Conservation (phyloP, 2,888 invertebrate genomes). For the Lithophane leautieri region DNA sequence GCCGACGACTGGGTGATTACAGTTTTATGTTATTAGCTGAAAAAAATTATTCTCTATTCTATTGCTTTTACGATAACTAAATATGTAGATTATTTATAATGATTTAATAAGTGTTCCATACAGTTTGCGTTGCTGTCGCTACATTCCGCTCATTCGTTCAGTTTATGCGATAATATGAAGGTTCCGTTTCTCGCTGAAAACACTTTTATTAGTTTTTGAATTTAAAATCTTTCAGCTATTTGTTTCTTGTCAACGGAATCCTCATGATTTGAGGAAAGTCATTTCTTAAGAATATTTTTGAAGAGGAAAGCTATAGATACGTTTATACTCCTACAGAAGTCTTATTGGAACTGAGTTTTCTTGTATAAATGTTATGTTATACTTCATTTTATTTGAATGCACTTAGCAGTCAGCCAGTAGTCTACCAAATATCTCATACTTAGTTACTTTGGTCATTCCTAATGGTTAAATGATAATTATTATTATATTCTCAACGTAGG, state of each 20-base stretch:
- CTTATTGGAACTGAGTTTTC: neutral
- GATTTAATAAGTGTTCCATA: neutral
- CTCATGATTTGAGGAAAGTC: constrained; percentile 56
- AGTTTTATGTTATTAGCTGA: neutral
- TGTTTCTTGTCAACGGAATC: constrained; percentile 62
- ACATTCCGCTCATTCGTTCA: constrained; percentile 66
- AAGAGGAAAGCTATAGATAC: neutral
- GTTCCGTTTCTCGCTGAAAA: constrained; percentile 67
- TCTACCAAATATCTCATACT: neutral
- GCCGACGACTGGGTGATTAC: neutral
- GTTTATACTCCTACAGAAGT: neutral
- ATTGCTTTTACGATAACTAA: neutral
- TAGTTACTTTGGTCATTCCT: neutral
- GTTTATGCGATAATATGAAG: constrained; percentile 77
- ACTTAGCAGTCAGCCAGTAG: neutral
- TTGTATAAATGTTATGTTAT: neutral
- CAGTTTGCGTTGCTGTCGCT: constrained; percentile 62
- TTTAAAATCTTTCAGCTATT: constrained; percentile 69
- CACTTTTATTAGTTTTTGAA: constrained; percentile 73
- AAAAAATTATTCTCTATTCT: neutral
- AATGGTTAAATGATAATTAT: neutral
- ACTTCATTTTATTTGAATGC: neutral
- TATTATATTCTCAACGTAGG: neutral
- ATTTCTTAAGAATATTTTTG: constrained; percentile 30
- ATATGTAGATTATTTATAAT: too few relatives aligned